Evolutionary conservation across 53 echinoderm and acorn worm species (phyloP), one percentile per base, ranked within the genome.

Genomic region (Holothuria scabra): DNA sequence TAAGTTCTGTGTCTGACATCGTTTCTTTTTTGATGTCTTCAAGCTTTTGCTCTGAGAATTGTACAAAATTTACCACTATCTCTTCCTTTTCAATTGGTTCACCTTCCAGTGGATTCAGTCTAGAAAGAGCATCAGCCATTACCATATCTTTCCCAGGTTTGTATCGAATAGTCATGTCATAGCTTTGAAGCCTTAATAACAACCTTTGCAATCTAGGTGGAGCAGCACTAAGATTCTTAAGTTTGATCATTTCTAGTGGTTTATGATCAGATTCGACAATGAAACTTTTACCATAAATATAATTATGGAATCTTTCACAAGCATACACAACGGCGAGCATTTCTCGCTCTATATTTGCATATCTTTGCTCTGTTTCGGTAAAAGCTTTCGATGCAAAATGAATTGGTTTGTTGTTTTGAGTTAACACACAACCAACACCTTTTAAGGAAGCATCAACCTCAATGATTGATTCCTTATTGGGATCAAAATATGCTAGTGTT

Each of bases 81-180:
- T 70, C 59, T 80, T 79, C 56, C 11, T 35, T 66, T 1, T 67
- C 55, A 11, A 34, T 28, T 46, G 67, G 28, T 56, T 57, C 28
- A 23, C 25, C 56, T 12, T 68, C 67, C 28, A 84, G 41, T 22
- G 94, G 91, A 59, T 91, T 86, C 30, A 94, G 85, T 56, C 94
- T 81, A 3, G 91, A 94, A 60, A 89, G 46, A 66, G 91, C 91
- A 66, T 94, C 89, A 52, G 90, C 74, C 20, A 89, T 58, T 8
- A 89, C 46, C 91, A 94, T 94, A 23, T 86, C 85, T 23, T 64
- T 80, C 12, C 79, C 79, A 28, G 86, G 90, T 13, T 48, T 21
- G 76, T 88, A 61, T 10, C 48, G 48, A 8, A 48, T 48, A 12
- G 48, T 48, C 14, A 48, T 13, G 48, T n/a, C n/a, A n/a, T n/a